A percentile compares a stretch with the other conserved stretches of the same genome.
Conservation (phyloP, 2,888 invertebrate genomes). For the Venusia cambrica region DNA sequence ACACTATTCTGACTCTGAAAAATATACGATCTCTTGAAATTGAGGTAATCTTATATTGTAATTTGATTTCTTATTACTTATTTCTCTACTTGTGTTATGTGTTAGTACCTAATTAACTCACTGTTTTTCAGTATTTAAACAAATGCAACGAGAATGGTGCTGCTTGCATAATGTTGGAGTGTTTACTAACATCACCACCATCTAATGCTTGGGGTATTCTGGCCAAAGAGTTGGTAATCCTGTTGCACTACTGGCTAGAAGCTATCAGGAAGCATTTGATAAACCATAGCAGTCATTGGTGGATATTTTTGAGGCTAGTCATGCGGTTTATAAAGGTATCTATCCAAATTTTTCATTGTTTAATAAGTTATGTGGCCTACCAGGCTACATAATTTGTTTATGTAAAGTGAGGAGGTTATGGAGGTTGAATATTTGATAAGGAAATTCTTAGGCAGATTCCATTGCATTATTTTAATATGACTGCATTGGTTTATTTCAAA, state of each 20-base stretch:
- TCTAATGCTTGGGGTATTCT: slow-evolving; percentile 56
- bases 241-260: slow-evolving; percentile 61
- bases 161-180: slow-evolving; percentile 49
- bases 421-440: too few species aligned
- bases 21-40: slow-evolving; percentile 57
- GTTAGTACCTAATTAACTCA: not conserved
- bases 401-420: too few species aligned
- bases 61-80: not conserved
- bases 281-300: slow-evolving; percentile 49
- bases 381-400: too few species aligned
- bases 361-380: not conserved
- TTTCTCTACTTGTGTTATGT: not conserved
- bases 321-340: slow-evolving; percentile 53
- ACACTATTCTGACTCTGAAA: slow-evolving; percentile 51
- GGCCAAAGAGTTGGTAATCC: slow-evolving; percentile 48
- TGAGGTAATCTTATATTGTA: slow-evolving; percentile 43
- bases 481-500: too few species aligned
- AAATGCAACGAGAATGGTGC: slow-evolving; percentile 57
- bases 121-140: slow-evolving; percentile 53
- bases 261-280: slow-evolving; percentile 53
- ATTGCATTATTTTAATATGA: too few species aligned
- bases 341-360: not conserved
- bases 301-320: slow-evolving; percentile 52
- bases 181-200: slow-evolving; percentile 45
- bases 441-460: too few species aligned